phyloP scores from a whole-genome alignment of 1,140 invertebrate genomes.

The Lordiphosa collinella region DNA sequence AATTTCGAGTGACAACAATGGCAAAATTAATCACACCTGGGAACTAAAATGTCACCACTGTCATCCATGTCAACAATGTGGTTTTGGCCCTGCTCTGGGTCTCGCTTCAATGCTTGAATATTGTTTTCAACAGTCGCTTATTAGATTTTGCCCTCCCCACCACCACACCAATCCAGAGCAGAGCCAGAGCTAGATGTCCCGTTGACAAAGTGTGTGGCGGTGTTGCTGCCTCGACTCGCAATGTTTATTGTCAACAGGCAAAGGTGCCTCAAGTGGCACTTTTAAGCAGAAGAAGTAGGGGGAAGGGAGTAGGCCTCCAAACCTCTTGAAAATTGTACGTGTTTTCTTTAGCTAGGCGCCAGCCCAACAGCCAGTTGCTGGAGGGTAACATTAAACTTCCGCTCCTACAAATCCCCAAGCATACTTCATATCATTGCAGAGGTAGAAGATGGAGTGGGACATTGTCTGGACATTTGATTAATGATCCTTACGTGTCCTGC shows the following conservation, averaged over 20 bases:
- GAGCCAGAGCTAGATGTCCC: not conserved
- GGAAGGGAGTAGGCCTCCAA: constrained; percentile 13
- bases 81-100: constrained; percentile 20
- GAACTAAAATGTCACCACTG: constrained; percentile 38
- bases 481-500: constrained; percentile 68
- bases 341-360: constrained; percentile 26
- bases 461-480: constrained; percentile 78
- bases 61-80: constrained; percentile 64
- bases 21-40: constrained; percentile 71
- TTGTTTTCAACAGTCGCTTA: constrained; percentile 55
- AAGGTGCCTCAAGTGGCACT: constrained; percentile 65
- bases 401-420: constrained; percentile 5
- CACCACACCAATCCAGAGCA: not conserved
- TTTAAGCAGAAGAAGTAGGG: constrained; percentile 19
- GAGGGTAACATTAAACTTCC: constrained; percentile 8
- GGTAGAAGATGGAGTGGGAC: constrained; percentile 14
- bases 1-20: constrained; percentile 33
- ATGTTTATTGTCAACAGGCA: constrained; percentile 74
- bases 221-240: constrained; percentile 41
- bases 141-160: constrained; percentile 52
- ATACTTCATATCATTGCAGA: not conserved
- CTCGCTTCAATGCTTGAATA: constrained; percentile 38
- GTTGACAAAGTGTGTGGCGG: constrained; percentile 45
- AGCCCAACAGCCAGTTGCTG: constrained; percentile 9
- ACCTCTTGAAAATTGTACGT: constrained; percentile 43